A percentile compares a stretch with the other conserved stretches of the same genome.
phyloP scores from a whole-genome alignment of 2,797 vertebrate species.

The Philypnodon macrostomus region DNA sequence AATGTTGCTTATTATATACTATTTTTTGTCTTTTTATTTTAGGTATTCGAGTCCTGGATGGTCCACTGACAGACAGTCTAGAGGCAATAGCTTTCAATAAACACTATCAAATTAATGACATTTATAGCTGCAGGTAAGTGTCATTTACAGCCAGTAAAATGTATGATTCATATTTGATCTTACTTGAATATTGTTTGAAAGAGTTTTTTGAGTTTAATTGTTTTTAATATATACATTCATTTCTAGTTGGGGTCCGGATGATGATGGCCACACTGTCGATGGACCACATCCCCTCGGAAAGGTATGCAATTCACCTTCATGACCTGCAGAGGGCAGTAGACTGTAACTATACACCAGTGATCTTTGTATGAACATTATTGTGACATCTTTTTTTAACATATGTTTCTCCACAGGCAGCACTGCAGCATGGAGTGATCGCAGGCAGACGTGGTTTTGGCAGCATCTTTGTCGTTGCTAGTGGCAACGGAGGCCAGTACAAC shows the following conservation, averaged over 20 bases:
- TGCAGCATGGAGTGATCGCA: slow-evolving; percentile 93
- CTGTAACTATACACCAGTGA: not conserved
- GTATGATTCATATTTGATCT: too few relatives aligned
- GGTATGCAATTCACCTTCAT: slow-evolving; percentile 65
- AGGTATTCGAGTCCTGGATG: slow-evolving; percentile 96
- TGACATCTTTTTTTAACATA: not conserved
- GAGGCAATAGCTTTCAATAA: slow-evolving; percentile 98
- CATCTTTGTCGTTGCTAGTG: slow-evolving; percentile 97
- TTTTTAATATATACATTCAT: slow-evolving; percentile 7
- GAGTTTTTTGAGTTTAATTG: not conserved
- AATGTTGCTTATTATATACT: not conserved
- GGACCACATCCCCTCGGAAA: slow-evolving; percentile 95
- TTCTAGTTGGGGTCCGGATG: slow-evolving; percentile 95
- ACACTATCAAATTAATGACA: slow-evolving; percentile 97
- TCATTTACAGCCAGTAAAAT: not conserved
- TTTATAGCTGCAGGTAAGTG: slow-evolving; percentile 96
- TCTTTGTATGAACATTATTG: not conserved
- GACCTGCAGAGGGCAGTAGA: slow-evolving; percentile 61
- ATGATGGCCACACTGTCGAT: slow-evolving; percentile 94
- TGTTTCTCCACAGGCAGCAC: slow-evolving; percentile 80
- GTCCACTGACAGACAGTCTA: slow-evolving; percentile 95
- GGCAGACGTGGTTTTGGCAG: slow-evolving; percentile 93
- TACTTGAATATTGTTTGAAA: too few relatives aligned
- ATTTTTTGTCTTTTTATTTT: slow-evolving; percentile 8
- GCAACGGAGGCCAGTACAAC: slow-evolving; percentile 88